Conservation (phyloP, 2,113 vertebrate species). For the Charadrius vociferus region DNA sequence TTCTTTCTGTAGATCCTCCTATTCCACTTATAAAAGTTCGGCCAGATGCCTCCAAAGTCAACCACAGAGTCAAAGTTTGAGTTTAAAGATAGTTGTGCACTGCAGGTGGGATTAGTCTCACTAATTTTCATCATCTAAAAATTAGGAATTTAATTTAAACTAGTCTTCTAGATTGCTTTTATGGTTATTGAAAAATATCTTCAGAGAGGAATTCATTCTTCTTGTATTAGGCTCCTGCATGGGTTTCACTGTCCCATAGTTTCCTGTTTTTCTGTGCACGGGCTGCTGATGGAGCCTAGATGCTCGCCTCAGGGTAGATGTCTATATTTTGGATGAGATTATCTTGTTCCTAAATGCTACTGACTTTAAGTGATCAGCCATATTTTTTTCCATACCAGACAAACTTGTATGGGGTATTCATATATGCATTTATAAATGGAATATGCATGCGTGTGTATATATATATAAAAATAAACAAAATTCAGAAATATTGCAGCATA, state of each 20-base stretch:
- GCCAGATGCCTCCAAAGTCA: background rate
- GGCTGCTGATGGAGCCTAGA: background rate
- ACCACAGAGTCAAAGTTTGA: background rate
- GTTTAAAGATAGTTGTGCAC: background rate
- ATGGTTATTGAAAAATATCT: background rate
- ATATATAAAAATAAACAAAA: background rate
- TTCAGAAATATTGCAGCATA: background rate
- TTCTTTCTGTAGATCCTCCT: background rate
- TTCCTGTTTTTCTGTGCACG: background rate
- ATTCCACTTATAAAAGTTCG: background rate
- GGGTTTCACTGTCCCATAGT: background rate
- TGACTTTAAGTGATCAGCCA: background rate
- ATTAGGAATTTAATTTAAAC: background rate
- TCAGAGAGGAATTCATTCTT: background rate
- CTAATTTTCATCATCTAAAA: background rate
- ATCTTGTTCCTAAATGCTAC: background rate
- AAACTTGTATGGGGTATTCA: background rate
- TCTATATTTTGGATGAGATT: background rate
- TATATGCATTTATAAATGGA: background rate
- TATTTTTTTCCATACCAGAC: background rate
- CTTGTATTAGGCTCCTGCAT: background rate
- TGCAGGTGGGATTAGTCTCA: background rate
- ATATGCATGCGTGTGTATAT: background rate
- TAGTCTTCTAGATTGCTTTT: background rate
- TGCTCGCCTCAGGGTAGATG: background rate